Base-by-base conservation (phyloP, 2,888 invertebrate species). In the Tridacna crocea region DNA sequence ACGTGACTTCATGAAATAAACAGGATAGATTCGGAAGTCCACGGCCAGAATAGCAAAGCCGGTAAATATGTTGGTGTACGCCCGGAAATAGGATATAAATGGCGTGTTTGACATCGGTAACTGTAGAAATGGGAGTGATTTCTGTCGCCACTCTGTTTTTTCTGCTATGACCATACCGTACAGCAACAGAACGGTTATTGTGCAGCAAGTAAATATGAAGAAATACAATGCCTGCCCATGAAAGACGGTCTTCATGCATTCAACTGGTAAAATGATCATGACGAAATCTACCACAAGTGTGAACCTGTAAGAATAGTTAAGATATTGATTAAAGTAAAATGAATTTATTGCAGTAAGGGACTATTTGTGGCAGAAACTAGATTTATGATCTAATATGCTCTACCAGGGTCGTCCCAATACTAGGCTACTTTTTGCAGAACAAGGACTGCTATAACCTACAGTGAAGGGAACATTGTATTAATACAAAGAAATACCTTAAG, bases 11-110 rank as follows among this genome's bases (percentile, higher is more conserved):
- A 97, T 97, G 93, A 97, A 97, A 89, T 96, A 95, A 66, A 97
- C 95, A 0, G 99, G 98, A 93, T 98, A 99, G 72, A 96, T 95
- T n/a, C 51, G 27, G 93, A 99, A 99, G 94, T 99, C 99, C 0
- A 99, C 98, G 0, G 98, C 99, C 80, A 99, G 95, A 88, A 99
- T 99, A 85, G 97, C 97, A 76, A 97, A 79, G 26, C 88, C 89
- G 13, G 91, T 90, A 36, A 88, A 84, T 26, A 90, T 79, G 61
- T 90, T 88, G 11, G 88, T 87, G 70, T 82, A 88, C 0, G 90
- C 88, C 66, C 92, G 75, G 55, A 83, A 88, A 61, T 87, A 76
- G 3, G 89, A 86, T 13, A 92, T 82, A 36, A 88, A 88, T 3
- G 88, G 72, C 22, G 78, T 70, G 51, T 79, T 82, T 0, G 72